Base-by-base conservation (phyloP, 2,113 vertebrate genomes). In the Platysteira castanea region DNA sequence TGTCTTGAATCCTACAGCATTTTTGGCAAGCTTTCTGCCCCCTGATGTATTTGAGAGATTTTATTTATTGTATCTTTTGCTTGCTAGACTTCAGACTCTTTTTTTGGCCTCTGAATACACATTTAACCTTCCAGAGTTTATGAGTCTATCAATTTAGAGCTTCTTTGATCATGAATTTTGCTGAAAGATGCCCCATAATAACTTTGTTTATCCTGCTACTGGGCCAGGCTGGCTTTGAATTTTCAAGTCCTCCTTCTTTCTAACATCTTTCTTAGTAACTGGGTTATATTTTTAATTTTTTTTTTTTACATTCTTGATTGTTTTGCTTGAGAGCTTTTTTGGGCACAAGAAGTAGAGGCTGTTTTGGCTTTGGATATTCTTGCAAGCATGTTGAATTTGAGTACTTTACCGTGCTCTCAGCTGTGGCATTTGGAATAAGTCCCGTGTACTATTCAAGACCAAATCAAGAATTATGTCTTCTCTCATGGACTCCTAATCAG, bases 51-150 rank as follows among this genome's bases (percentile, higher is more conserved):
- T 56, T 76, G 74, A 89, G 53, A 53, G 46, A 22, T 80, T 89
- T 93, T 96, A 93, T 85, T 93, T 96, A 83, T 79, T 65, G 31
- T 69, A 15, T 81, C 53, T 95, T 90, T 94, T 85, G 31, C 67
- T 80, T 87, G 41, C 67, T 82, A 91, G 49, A 54, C 53, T 79
- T 93, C 85, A 56, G 61, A 23, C 28, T 73, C 31, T 81, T 83
- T 86, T 89, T 84, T 95, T 84, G 73, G 69, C 70, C 67, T 50
- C 41, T 90, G 68, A 35, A 16, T 69, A 74, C 0, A 0, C 42
- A 42, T 88, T 88, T 92, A 88, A 47, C 60, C 76, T 92, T 68
- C 65, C 68, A 60, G 83, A 87, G 68, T 89, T 94, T 89, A 93
- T 47, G 73, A 68, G 75, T 56, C 80, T 75, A n/a, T 95, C 94